These are phyloP conservation scores for Poeciliopsis turrubarensis DNA, from an alignment of 2,113 vertebrate genomes.

Conservation along the genomic window DNA sequence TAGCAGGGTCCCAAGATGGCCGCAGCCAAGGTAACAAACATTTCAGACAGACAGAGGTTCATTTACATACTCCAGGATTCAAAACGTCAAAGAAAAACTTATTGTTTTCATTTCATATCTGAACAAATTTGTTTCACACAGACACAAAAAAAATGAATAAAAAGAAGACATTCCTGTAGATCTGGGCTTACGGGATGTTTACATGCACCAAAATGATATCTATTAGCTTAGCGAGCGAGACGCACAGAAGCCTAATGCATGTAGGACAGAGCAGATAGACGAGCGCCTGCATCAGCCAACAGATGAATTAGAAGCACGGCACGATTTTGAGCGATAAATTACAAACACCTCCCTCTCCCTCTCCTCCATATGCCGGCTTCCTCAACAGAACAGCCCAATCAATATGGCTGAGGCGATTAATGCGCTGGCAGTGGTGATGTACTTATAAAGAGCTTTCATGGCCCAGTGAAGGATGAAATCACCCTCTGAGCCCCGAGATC, in stretches of 20 bases:
- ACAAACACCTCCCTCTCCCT: not conserved
- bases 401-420: slow-evolving; percentile 71
- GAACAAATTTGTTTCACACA: not conserved
- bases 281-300: not conserved
- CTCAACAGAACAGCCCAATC: slow-evolving; percentile 66
- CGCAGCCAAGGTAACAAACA: no score
- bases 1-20: no score
- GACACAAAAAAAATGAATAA: not conserved
- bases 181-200: not conserved
- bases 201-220: no score
- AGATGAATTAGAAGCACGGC: not conserved
- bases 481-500: slow-evolving; percentile 61
- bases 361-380: slow-evolving; percentile 50
- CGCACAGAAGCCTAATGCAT: not conserved
- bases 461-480: slow-evolving; percentile 78
- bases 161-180: not conserved
- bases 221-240: no score
- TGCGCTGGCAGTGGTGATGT: slow-evolving; percentile 62
- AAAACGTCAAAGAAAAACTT: no score
- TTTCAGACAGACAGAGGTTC: no score
- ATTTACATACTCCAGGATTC: no score
- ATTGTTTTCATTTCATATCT: not conserved
- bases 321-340: not conserved
- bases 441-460: slow-evolving; percentile 75
- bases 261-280: not conserved